These are phyloP conservation scores for Endotricha flammealis DNA, from an alignment of 2,888 invertebrate species.

Conservation along the genomic window DNA sequence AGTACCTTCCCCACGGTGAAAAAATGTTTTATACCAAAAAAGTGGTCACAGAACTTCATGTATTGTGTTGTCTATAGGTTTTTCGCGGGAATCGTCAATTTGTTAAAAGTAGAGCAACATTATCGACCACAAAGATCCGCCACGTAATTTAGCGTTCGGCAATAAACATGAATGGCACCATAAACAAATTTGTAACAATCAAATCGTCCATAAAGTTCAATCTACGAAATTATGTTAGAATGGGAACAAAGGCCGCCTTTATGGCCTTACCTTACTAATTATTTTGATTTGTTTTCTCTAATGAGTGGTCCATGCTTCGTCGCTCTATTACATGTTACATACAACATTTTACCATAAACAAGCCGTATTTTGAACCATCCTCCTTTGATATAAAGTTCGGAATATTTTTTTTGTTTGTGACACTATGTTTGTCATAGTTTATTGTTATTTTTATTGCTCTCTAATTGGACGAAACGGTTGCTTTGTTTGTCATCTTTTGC, in stretches of 20 bases:
- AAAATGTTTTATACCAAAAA: no score
- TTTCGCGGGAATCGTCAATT: no score
- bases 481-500: constrained; percentile 45
- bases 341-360: constrained; percentile 8
- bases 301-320: constrained; percentile 55
- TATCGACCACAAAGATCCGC: constrained; percentile 2
- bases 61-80: no score
- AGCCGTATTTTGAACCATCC: constrained; percentile 25
- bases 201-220: constrained; percentile 57
- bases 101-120: no score
- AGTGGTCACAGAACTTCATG: no score
- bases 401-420: constrained; percentile 4
- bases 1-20: no score
- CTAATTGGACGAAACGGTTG: constrained; percentile 61
- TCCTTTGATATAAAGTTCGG: background rate
- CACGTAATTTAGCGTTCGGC: constrained; percentile 19
- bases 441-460: constrained; percentile 49
- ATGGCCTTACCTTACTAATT: constrained; percentile 52
- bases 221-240: constrained; percentile 59
- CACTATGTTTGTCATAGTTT: constrained; percentile 32
- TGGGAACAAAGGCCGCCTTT: constrained; percentile 58
- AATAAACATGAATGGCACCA: constrained; percentile 30
- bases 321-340: constrained; percentile 38
- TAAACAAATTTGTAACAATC: constrained; percentile 75
- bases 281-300: constrained; percentile 73